These are phyloP conservation scores for Phlogophora meticulosa DNA, from an alignment of 2,888 invertebrate genomes.

Conservation along the genomic window DNA sequence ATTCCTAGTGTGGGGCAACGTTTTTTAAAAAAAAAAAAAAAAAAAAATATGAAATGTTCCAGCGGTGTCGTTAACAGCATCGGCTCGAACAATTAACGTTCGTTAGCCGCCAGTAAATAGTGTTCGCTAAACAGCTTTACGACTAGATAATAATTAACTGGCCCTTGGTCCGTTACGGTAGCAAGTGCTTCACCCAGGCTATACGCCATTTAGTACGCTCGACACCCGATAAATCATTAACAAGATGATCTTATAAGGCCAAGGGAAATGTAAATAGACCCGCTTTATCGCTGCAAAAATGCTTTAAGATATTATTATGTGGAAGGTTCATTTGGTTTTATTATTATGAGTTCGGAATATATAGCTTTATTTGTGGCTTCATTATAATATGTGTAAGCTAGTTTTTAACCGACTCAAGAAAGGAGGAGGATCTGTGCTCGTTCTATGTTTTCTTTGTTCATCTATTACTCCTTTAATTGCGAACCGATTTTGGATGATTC, in stretches of 20 bases:
- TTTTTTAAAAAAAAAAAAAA: too few species aligned
- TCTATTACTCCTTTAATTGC: too few species aligned
- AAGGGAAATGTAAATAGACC: slow-evolving; percentile 56
- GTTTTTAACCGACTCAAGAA: too few species aligned
- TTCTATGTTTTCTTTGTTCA: too few species aligned
- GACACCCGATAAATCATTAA: slow-evolving; percentile 75
- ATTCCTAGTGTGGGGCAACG: too few species aligned
- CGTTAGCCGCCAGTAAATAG: slow-evolving; percentile 86
- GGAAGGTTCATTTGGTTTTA: slow-evolving; percentile 17
- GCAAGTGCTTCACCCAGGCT: slow-evolving; percentile 73
- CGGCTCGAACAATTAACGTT: slow-evolving; percentile 82
- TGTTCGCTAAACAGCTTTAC: slow-evolving; percentile 80
- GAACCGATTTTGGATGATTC: too few species aligned
- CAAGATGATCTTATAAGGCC: slow-evolving; percentile 61
- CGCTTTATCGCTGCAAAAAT: slow-evolving; percentile 55
- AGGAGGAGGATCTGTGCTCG: too few species aligned
- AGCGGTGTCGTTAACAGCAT: slow-evolving; percentile 71
- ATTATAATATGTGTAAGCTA: background rate
- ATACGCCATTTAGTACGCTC: slow-evolving; percentile 71
- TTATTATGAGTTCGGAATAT: slow-evolving; percentile 14
- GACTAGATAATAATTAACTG: slow-evolving; percentile 84
- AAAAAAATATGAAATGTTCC: slow-evolving; percentile 57
- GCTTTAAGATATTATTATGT: slow-evolving; percentile 23
- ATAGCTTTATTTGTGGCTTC: slow-evolving; percentile 6
- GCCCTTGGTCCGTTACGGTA: slow-evolving; percentile 79